Evolutionary conservation across 2,888 invertebrate genomes (phyloP).

Genomic region (Limnephilus auricula): DNA sequence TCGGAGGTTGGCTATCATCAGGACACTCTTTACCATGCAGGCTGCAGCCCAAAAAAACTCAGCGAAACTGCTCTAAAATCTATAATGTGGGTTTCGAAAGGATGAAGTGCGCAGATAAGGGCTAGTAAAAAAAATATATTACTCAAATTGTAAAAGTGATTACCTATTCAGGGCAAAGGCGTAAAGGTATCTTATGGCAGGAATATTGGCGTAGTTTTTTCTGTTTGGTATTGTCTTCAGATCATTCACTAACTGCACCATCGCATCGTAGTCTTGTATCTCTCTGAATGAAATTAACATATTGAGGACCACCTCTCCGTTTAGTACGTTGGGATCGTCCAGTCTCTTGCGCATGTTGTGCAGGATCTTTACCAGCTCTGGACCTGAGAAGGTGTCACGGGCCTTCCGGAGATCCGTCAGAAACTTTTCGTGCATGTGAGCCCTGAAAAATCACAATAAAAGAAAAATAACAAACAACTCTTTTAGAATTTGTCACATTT

Average conservation of each 20-base stretch:
- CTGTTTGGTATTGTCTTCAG: slow-evolving; percentile 92
- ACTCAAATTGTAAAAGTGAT: not conserved
- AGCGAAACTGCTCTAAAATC: not conserved
- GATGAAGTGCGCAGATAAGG: not conserved
- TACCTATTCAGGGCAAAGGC: slow-evolving; percentile 97
- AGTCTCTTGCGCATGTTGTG: slow-evolving; percentile 94
- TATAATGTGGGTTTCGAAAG: not conserved
- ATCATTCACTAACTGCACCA: slow-evolving; percentile 97
- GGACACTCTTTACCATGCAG: no score
- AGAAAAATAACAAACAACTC: not conserved
- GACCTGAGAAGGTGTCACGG: slow-evolving; percentile 90
- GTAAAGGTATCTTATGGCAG: slow-evolving; percentile 94
- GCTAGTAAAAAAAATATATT: not conserved
- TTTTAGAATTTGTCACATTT: not conserved
- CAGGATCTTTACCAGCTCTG: slow-evolving; percentile 87
- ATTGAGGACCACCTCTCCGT: slow-evolving; percentile 96
- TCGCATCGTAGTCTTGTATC: slow-evolving; percentile 97
- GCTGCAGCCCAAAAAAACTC: not conserved
- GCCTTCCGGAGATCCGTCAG: slow-evolving; percentile 94
- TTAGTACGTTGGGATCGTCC: slow-evolving; percentile 97
- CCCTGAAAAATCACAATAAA: slow-evolving; percentile 78
- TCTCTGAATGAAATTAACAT: slow-evolving; percentile 95
- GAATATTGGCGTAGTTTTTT: slow-evolving; percentile 91
- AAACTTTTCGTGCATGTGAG: slow-evolving; percentile 98
- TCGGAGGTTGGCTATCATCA: no score